These are phyloP conservation scores for Gisinianus flammeolus DNA, from an alignment of 2,888 invertebrate species.

Conservation along the genomic window DNA sequence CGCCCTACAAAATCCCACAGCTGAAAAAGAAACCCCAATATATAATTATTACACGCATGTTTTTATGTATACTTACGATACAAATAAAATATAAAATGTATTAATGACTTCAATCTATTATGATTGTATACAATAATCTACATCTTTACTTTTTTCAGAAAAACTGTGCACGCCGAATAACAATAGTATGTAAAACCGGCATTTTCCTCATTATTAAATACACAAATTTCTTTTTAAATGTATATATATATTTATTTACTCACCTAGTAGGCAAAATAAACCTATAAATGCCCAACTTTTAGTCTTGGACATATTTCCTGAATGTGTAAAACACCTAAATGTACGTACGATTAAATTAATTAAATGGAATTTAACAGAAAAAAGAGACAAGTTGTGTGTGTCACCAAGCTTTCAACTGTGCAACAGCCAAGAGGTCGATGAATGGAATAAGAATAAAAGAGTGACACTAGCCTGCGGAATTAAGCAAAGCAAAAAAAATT, in stretches of 20 bases:
- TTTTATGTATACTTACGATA: neutral
- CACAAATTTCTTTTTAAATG: neutral
- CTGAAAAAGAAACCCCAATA: constrained; percentile 12
- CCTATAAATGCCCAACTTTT: constrained; percentile 28
- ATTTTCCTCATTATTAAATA: neutral
- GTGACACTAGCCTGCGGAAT: too few relatives aligned
- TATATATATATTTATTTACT: neutral
- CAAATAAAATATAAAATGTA: neutral
- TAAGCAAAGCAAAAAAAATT: too few relatives aligned
- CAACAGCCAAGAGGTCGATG: too few relatives aligned
- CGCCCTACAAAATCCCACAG: constrained; percentile 28
- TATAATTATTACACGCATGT: too few relatives aligned
- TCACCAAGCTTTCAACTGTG: too few relatives aligned
- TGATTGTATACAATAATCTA: neutral
- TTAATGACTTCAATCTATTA: neutral
- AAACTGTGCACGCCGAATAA: neutral
- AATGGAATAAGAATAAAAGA: too few relatives aligned
- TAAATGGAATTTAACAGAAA: too few relatives aligned
- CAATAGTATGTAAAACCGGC: neutral
- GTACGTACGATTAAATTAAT: too few relatives aligned
- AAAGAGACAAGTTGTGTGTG: too few relatives aligned
- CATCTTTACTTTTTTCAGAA: neutral
- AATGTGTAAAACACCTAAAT: too few relatives aligned
- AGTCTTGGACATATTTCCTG: constrained; percentile 24
- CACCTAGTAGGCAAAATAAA: constrained; percentile 33